A percentile compares a stretch with the other conserved stretches of the same genome.
Evolutionary conservation across 2,888 invertebrate genomes (phyloP).

Genomic region (Drosophila ezoana): DNA sequence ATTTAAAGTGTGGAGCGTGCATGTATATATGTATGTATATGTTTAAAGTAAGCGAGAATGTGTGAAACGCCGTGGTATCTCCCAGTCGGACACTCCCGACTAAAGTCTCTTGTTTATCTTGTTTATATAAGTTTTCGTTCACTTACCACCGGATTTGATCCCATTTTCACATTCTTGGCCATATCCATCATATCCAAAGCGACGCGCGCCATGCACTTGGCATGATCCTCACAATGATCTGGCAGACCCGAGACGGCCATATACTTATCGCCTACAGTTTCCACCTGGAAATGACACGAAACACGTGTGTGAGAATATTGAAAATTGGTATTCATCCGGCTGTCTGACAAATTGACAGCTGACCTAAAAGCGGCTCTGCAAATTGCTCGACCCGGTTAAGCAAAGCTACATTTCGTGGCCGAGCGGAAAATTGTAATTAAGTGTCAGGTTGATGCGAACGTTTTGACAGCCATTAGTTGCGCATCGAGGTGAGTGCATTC

Average conservation of each 20-base stretch:
- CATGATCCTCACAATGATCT: conserved; percentile 95
- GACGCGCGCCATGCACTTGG: conserved; percentile 94
- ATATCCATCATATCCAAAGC: conserved; percentile 98
- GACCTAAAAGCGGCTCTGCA: conserved; percentile 40
- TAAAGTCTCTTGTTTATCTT: neutral
- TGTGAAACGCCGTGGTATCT: no score
- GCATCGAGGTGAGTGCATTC: conserved; percentile 7
- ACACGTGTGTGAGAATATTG: conserved; percentile 9
- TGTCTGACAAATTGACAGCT: conserved; percentile 50
- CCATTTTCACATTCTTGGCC: conserved; percentile 93
- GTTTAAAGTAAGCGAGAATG: no score
- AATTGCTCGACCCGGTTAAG: conserved; percentile 18
- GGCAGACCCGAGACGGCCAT: conserved; percentile 99
- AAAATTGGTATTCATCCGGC: conserved; percentile 13
- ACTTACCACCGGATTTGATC: conserved; percentile 94
- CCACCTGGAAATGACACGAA: conserved; percentile 88
- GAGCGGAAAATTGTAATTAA: conserved; percentile 58
- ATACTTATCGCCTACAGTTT: conserved; percentile 98
- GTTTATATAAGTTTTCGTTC: neutral
- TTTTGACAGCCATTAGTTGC: conserved; percentile 38
- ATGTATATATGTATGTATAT: no score
- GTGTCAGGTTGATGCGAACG: conserved; percentile 42
- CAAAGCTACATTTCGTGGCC: conserved; percentile 20
- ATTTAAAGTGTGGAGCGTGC: no score
- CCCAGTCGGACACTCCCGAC: no score